Conservation (phyloP, 1,140 invertebrate genomes). For the Medauroidea extradentata region DNA sequence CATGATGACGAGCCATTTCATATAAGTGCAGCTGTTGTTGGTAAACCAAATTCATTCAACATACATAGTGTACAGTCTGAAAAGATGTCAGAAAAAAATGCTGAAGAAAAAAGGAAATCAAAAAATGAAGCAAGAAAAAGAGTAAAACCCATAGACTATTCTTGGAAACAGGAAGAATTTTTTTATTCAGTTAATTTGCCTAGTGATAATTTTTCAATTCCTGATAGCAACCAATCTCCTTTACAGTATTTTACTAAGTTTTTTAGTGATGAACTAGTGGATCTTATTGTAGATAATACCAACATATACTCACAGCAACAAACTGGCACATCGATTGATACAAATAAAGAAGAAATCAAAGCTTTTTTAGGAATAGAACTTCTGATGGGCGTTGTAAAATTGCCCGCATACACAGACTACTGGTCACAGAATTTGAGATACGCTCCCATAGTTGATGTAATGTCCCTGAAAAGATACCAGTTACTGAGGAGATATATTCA, state of each 20-base stretch:
- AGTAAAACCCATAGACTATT: no score
- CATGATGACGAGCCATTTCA: no score
- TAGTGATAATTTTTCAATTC: neutral
- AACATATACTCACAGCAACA: slow-evolving; percentile 7
- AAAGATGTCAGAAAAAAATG: slow-evolving; percentile 28
- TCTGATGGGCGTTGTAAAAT: slow-evolving; percentile 21
- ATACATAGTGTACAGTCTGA: slow-evolving; percentile 6
- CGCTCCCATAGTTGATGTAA: slow-evolving; percentile 20
- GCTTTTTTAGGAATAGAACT: slow-evolving; percentile 26
- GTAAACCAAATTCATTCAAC: no score
- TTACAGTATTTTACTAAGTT: slow-evolving; percentile 15
- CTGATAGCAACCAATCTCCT: slow-evolving; percentile 6
- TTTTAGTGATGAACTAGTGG: slow-evolving; percentile 13
- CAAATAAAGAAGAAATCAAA: slow-evolving; percentile 19
- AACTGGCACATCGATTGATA: slow-evolving; percentile 16
- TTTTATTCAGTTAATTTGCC: no score
- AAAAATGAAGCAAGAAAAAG: no score
- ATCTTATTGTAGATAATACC: slow-evolving; percentile 15
- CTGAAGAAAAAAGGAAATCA: no score
- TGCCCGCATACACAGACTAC: slow-evolving; percentile 25
- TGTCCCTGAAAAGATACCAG: slow-evolving; percentile 24
- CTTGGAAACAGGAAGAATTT: no score
- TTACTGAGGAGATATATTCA: slow-evolving; percentile 20
- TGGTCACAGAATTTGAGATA: slow-evolving; percentile 26
- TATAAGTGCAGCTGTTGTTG: no score